Evolutionary conservation across 1,140 invertebrate species (phyloP).

Genomic region (Marisa cornuarietis): DNA sequence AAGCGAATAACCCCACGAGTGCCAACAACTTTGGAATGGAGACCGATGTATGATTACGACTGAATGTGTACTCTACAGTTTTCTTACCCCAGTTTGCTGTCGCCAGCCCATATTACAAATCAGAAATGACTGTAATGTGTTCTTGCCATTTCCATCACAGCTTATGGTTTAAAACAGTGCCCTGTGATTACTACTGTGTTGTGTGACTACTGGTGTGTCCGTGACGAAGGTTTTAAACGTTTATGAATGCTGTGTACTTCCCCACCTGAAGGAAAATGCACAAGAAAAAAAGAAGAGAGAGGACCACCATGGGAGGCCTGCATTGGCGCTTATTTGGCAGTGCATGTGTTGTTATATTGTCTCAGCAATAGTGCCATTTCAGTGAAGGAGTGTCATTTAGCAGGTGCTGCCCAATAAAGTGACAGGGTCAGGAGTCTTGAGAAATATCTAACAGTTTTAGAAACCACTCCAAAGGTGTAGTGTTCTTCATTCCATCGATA

Average conservation of each 20-base stretch:
- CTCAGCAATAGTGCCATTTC: not conserved
- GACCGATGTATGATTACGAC: conserved; percentile 89
- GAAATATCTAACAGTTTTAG: too few species aligned
- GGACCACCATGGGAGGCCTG: not conserved
- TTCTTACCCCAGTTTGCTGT: not conserved
- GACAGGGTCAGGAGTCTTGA: too few species aligned
- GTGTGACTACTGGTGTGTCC: too few species aligned
- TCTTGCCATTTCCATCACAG: conserved; percentile 20
- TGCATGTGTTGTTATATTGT: not conserved
- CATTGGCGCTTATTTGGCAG: not conserved
- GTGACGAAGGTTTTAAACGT: not conserved
- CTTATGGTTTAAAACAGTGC: not conserved
- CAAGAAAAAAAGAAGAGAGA: not conserved
- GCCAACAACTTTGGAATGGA: conserved; percentile 93
- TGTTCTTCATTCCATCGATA: conserved; percentile 6
- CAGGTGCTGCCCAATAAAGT: not conserved
- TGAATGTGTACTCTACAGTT: not conserved
- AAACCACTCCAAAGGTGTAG: too few species aligned
- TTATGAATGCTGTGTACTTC: not conserved
- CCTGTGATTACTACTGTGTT: not conserved
- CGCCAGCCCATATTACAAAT: not conserved
- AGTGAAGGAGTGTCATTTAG: not conserved
- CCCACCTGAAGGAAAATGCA: not conserved
- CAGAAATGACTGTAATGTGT: not conserved
- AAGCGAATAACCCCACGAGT: conserved; percentile 85